These are phyloP conservation scores for Abramis brama DNA, from an alignment of 2,113 vertebrate species.

Conservation along the genomic window DNA sequence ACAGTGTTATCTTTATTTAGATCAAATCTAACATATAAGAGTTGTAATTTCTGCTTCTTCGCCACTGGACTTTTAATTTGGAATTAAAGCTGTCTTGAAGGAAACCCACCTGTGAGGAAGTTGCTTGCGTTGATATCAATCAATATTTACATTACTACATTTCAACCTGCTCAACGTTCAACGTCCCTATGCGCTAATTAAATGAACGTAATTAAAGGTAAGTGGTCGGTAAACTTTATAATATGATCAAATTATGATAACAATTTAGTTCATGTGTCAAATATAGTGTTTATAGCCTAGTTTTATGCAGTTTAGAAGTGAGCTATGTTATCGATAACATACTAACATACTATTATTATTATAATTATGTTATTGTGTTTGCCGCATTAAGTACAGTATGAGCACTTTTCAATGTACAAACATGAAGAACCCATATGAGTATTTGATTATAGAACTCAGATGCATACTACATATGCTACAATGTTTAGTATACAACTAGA, in stretches of 20 bases:
- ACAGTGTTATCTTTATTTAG: background rate
- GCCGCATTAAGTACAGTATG: background rate
- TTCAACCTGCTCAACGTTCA: background rate
- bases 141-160: background rate
- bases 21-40: background rate
- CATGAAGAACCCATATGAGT: background rate
- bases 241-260: background rate
- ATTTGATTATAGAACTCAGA: background rate
- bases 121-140: background rate
- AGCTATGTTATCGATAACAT: background rate
- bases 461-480: background rate
- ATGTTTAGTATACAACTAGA: background rate
- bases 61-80: slow-evolving; percentile 62
- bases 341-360: background rate
- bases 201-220: background rate
- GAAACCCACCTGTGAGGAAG: slow-evolving; percentile 42
- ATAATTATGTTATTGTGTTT: background rate
- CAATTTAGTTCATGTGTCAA: background rate
- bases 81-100: background rate
- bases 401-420: background rate
- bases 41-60: background rate
- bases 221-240: background rate
- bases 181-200: background rate
- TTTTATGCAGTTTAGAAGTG: background rate
- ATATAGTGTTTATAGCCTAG: background rate